Base-by-base conservation (phyloP, 2,888 invertebrate species). In the Stenodema calcarata region DNA sequence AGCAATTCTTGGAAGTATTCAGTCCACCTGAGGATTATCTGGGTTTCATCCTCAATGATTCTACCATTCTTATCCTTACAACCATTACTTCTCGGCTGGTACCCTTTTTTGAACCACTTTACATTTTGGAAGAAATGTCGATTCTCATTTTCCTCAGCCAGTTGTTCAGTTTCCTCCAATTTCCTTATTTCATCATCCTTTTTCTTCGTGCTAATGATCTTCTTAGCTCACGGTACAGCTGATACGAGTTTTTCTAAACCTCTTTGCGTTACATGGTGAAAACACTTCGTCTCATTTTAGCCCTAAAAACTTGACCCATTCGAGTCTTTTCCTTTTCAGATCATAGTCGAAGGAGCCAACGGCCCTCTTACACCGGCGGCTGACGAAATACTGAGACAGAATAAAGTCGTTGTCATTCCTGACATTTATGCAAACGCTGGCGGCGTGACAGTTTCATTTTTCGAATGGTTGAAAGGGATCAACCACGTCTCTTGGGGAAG, bases 381-480 rank as follows among this genome's bases (percentile, higher is more conserved):
- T 23, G 96, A 97, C 91, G 92, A 92, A 89, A 93, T 95, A 80
- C 93, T 98, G 83, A 93, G 94, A 86, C 93, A 95, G 87, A 94
- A 94, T 89, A 95, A 95, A 87, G 92, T 96, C 88, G 93, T 97
- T 84, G 94, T 96, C 88, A 93, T 97, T 88, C 97, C 97, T 16
- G 96, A 96, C 92, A 92, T 96, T 91, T 93, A 94, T 89, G 92
- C 94, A 87, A 95, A 95, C 91, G 95, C 95, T 86, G 97, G 97
- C 90, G 97, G 97, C 92, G 97, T 97, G 86, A 97, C 97, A 18
- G 97, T 97, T 78, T 97, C 97, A 85, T 97, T 96, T 93, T 97
- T 97, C 91, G 97, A 97, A 92, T 97, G 95, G 95, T 92, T 97
- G 89, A 97, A 97, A 92, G 96, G 97, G 91, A 92, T 97, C 87